These are phyloP conservation scores for Tortrix viridana DNA, from an alignment of 2,888 invertebrate genomes.

Conservation along the genomic window DNA sequence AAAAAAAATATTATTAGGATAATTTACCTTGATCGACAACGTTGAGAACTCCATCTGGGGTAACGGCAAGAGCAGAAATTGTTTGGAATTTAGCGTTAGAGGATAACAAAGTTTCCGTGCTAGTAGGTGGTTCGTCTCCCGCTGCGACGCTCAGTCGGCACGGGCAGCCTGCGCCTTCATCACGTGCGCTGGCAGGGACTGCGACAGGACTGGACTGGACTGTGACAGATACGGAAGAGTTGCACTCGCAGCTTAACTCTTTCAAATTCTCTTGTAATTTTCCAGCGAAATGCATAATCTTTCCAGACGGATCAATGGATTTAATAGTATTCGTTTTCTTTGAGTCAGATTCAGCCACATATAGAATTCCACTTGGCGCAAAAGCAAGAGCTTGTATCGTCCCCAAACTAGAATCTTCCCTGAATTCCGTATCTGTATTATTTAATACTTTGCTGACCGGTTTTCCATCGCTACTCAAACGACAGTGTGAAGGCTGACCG, in stretches of 20 bases:
- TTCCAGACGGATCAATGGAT: constrained; percentile 94
- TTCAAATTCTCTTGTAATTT: constrained; percentile 87
- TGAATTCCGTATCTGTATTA: constrained; percentile 80
- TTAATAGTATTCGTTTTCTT: constrained; percentile 92
- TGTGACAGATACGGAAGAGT: constrained; percentile 83
- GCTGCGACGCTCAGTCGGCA: constrained; percentile 81
- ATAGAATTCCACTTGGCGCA: constrained; percentile 95
- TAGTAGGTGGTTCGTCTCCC: constrained; percentile 88
- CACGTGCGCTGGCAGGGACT: constrained; percentile 64
- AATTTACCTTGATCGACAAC: constrained; percentile 95
- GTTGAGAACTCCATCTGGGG: constrained; percentile 97
- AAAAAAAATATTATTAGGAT: background rate
- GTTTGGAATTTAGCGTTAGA: constrained; percentile 95
- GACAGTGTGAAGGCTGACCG: constrained; percentile 97
- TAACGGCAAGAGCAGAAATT: constrained; percentile 95
- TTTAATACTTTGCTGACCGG: constrained; percentile 67
- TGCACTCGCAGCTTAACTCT: constrained; percentile 85
- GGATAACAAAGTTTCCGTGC: constrained; percentile 93
- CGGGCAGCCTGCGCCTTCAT: constrained; percentile 77
- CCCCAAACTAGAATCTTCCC: constrained; percentile 89
- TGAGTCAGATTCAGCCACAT: constrained; percentile 96
- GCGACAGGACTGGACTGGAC: too few species aligned
- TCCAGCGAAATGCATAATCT: constrained; percentile 96
- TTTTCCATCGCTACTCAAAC: constrained; percentile 83
- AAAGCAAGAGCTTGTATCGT: constrained; percentile 95